A percentile compares a stretch with the other conserved stretches of the same genome.
These are phyloP conservation scores for Campoletis sonorensis DNA, from an alignment of 1,140 invertebrate genomes.

Conservation along the genomic window DNA sequence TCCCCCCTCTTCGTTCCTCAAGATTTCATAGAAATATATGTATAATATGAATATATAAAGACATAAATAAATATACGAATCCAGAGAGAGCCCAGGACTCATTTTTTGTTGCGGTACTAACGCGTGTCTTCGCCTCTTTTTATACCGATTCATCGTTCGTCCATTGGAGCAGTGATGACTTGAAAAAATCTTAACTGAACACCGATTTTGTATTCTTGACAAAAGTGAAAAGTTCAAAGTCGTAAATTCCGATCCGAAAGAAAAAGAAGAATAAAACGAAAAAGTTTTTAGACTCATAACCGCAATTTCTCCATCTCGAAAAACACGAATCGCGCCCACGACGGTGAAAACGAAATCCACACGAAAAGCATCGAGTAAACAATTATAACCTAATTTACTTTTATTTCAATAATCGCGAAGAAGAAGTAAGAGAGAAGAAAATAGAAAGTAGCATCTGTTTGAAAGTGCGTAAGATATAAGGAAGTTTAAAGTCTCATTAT, in stretches of 20 bases:
- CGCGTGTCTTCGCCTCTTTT: conserved; percentile 22
- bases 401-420: too few relatives aligned
- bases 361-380: too few relatives aligned
- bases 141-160: neutral
- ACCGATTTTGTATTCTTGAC: conserved; percentile 22
- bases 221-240: conserved; percentile 31
- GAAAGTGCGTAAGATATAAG: too few relatives aligned
- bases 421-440: too few relatives aligned
- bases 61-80: neutral
- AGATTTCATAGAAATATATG: neutral
- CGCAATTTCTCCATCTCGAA: too few relatives aligned
- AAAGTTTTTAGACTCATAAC: too few relatives aligned
- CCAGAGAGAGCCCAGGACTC: neutral
- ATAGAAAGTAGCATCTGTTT: too few relatives aligned
- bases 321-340: too few relatives aligned
- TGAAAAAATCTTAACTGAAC: conserved; percentile 12
- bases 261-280: neutral
- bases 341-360: too few relatives aligned
- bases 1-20: conserved; percentile 21
- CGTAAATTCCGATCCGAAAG: neutral
- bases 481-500: too few relatives aligned
- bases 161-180: neutral
- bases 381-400: too few relatives aligned
- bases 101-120: neutral
- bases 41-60: neutral